These are phyloP conservation scores for Amblyteles armatorius DNA, from an alignment of 2,888 invertebrate genomes.

Conservation along the genomic window DNA sequence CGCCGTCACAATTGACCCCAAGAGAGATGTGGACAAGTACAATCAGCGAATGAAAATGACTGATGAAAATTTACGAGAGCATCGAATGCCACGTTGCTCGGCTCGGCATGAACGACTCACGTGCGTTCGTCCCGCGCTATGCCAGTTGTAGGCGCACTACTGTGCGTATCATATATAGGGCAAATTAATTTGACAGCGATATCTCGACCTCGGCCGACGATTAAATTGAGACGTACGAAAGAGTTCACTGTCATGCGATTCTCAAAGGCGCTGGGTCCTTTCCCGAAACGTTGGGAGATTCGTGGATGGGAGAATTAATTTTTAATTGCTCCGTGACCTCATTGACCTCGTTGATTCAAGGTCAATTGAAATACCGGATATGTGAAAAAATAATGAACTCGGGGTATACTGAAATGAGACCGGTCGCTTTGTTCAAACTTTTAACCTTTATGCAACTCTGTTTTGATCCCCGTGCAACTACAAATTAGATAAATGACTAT, in stretches of 20 bases:
- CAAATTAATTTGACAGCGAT: slow-evolving; percentile 28
- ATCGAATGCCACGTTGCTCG: slow-evolving; percentile 11
- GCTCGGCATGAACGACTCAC: slow-evolving; percentile 22
- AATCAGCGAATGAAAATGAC: slow-evolving; percentile 38
- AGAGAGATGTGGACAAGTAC: slow-evolving; percentile 10
- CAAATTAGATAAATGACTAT: too few relatives aligned
- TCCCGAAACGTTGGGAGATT: not conserved
- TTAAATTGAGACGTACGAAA: slow-evolving; percentile 25
- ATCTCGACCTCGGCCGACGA: slow-evolving; percentile 9
- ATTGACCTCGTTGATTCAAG: too few relatives aligned
- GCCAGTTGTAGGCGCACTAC: not conserved
- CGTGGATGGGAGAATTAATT: not conserved
- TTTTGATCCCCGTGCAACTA: too few relatives aligned
- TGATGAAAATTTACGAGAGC: slow-evolving; percentile 47
- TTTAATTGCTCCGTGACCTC: too few relatives aligned
- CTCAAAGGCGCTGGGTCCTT: not conserved
- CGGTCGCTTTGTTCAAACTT: too few relatives aligned
- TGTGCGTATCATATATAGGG: slow-evolving; percentile 10
- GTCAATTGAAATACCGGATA: too few relatives aligned
- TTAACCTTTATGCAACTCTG: too few relatives aligned
- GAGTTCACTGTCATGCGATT: slow-evolving; percentile 18
- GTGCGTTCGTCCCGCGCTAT: not conserved
- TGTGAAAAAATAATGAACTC: too few relatives aligned
- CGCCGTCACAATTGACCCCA: slow-evolving; percentile 30
- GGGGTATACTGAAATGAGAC: too few relatives aligned